Percentiles rank a stretch among this genome's conserved stretches.
Evolutionary conservation across 2,888 invertebrate species (phyloP).

Genomic region (Acleris emargana): DNA sequence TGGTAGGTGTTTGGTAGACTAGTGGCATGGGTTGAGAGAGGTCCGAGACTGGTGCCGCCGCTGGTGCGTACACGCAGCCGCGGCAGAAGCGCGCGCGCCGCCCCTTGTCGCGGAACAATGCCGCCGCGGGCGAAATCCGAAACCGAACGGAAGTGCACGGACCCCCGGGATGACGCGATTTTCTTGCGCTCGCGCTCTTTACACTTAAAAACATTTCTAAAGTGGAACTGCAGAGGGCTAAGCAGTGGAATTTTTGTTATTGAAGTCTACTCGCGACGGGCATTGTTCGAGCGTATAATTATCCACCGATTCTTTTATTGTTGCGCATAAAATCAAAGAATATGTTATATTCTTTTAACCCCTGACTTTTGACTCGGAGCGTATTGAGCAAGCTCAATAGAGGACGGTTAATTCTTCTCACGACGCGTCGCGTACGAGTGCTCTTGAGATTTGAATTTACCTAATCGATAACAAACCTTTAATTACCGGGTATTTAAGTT

Average conservation of each 20-base stretch:
- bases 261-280: slow-evolving; percentile 73
- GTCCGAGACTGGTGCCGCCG: not conserved
- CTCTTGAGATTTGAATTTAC: slow-evolving; percentile 40
- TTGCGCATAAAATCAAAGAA: slow-evolving; percentile 77
- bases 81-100: slow-evolving; percentile 28
- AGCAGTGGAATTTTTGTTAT: slow-evolving; percentile 65
- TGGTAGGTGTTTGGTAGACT: too few species aligned
- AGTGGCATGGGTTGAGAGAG: too few species aligned
- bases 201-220: slow-evolving; percentile 53
- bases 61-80: not conserved
- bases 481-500: slow-evolving; percentile 6
- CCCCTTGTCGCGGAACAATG: slow-evolving; percentile 71
- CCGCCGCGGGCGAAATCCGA: slow-evolving; percentile 64
- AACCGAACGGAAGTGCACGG: slow-evolving; percentile 78
- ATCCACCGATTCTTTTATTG: slow-evolving; percentile 73
- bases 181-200: slow-evolving; percentile 73
- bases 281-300: slow-evolving; percentile 81
- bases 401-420: slow-evolving; percentile 83
- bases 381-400: slow-evolving; percentile 70
- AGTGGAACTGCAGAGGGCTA: slow-evolving; percentile 61
- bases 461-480: slow-evolving; percentile 20
- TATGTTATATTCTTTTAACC: slow-evolving; percentile 75
- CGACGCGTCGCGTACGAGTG: slow-evolving; percentile 61
- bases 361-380: slow-evolving; percentile 77
- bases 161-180: slow-evolving; percentile 77